Conservation (phyloP, 2,113 vertebrate species). For the Austrofundulus limnaeus region DNA sequence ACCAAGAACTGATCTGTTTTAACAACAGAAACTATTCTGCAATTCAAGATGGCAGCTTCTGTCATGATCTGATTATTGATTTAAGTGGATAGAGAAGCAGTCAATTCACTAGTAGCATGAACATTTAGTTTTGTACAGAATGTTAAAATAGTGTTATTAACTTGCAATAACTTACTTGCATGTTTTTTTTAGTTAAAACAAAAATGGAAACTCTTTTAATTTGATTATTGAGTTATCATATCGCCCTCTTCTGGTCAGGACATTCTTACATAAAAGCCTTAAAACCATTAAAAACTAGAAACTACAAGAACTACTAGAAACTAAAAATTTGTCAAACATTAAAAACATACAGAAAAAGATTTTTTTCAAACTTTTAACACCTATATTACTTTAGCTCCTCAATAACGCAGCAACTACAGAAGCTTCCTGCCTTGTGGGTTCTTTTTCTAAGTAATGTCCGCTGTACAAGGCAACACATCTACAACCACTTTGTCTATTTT, state of each 20-base stretch:
- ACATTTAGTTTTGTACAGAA: neutral
- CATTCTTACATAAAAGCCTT: neutral
- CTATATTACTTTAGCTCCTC: neutral
- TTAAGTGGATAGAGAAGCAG: neutral
- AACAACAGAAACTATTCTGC: neutral
- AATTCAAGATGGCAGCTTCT: neutral
- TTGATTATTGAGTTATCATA: neutral
- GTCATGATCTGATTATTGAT: neutral
- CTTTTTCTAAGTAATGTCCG: accelerated
- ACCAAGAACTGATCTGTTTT: no score
- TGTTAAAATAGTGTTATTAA: neutral
- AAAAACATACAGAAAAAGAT: accelerated
- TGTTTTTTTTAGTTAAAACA: neutral
- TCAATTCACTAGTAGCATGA: neutral
- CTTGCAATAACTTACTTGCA: neutral
- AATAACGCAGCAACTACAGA: accelerated
- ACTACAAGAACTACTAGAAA: no score
- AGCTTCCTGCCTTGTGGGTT: accelerated
- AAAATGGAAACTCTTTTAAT: neutral
- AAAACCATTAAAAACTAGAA: neutral
- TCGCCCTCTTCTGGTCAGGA: neutral
- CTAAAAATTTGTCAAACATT: neutral
- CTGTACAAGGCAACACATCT: neutral
- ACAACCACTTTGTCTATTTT: accelerated
- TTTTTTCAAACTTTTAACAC: neutral